A percentile compares a stretch with the other conserved stretches of the same genome.
Conservation (phyloP, 2,888 invertebrate genomes). For the Drepanosiphum platanoidis region DNA sequence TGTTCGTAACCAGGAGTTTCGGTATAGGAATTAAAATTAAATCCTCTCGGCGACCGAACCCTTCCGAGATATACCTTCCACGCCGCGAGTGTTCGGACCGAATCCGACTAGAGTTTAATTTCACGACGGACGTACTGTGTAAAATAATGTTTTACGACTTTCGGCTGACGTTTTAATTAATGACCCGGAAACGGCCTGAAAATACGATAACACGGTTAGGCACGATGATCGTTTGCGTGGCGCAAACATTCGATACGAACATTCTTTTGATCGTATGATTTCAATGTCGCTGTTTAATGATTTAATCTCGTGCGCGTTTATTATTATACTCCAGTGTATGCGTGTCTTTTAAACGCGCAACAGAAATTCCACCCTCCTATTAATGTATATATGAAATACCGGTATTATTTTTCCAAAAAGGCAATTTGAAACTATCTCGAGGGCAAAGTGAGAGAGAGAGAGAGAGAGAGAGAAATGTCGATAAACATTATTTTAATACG, state of each 20-base stretch:
- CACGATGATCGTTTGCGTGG: too few relatives aligned
- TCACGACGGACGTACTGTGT: too few relatives aligned
- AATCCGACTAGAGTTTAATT: too few relatives aligned
- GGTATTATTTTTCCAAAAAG: not conserved
- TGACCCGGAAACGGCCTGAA: not conserved
- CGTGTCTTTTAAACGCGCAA: not conserved
- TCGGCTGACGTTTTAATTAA: not conserved
- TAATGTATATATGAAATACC: not conserved
- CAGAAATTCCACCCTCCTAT: not conserved
- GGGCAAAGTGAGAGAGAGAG: not conserved
- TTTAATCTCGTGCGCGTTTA: not conserved
- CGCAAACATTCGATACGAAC: not conserved
- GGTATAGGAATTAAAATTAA: too few relatives aligned
- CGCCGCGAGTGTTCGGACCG: too few relatives aligned
- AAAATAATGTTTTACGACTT: too few relatives aligned
- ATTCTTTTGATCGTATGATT: not conserved
- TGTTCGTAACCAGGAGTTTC: too few relatives aligned
- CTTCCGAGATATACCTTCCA: too few relatives aligned
- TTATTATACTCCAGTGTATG: too few relatives aligned
- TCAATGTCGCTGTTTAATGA: not conserved
- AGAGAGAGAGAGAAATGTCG: conserved; percentile 3
- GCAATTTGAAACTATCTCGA: not conserved
- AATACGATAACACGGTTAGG: not conserved
- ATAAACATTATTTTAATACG: conserved; percentile 35
- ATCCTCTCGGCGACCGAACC: too few relatives aligned